These are phyloP conservation scores for Harpagus bidentatus DNA, from an alignment of 2,113 vertebrate species.

Conservation along the genomic window DNA sequence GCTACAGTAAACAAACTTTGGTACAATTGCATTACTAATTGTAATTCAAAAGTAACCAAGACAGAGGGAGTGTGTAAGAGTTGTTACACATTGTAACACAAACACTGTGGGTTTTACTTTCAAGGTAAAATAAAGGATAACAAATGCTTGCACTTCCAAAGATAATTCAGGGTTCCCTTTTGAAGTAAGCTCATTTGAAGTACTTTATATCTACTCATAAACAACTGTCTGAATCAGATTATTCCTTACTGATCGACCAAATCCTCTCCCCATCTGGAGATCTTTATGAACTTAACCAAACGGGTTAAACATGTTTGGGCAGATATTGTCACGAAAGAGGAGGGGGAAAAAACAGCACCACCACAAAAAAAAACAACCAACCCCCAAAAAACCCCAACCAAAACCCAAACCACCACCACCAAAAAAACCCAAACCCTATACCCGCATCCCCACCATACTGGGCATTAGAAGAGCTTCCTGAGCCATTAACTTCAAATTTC, in stretches of 20 bases:
- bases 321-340: not conserved
- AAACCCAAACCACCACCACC: not conserved
- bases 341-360: not conserved
- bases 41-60: not conserved
- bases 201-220: not conserved
- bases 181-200: not conserved
- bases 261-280: not conserved
- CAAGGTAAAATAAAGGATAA: not conserved
- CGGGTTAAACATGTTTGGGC: conserved; percentile 18
- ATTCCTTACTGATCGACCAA: not conserved
- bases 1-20: not conserved
- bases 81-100: not conserved
- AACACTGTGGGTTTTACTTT: not conserved
- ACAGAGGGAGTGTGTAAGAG: not conserved
- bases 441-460: not conserved
- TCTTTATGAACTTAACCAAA: not conserved
- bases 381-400: too few relatives aligned
- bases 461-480: not conserved
- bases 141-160: not conserved
- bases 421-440: not conserved
- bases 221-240: not conserved
- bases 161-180: not conserved
- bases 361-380: too few relatives aligned
- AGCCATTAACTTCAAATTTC: not conserved
- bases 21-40: not conserved